Conservation (phyloP, 2,888 invertebrate species). For the Volucella inanis region DNA sequence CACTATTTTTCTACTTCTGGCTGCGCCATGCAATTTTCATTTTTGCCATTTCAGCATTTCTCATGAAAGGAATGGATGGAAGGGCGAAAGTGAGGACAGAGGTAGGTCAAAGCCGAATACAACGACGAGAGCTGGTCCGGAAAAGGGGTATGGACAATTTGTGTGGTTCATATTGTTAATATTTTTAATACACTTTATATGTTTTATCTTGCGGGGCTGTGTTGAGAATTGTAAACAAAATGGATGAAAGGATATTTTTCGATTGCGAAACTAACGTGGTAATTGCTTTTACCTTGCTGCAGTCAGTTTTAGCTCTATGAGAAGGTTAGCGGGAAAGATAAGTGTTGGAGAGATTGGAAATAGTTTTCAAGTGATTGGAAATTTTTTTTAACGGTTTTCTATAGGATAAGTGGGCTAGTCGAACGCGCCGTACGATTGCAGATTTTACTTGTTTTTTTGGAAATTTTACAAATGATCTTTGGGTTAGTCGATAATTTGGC, state of each 20-base stretch:
- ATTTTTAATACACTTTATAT: conserved; percentile 69
- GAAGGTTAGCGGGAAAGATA: neutral
- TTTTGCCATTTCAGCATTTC: conserved; percentile 65
- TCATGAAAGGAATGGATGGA: neutral
- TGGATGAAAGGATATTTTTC: conserved; percentile 62
- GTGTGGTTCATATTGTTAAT: conserved; percentile 63
- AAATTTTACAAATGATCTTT: neutral
- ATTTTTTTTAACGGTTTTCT: neutral
- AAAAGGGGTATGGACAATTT: conserved; percentile 25
- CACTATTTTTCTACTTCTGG: conserved; percentile 45
- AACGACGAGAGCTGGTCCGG: too few relatives aligned
- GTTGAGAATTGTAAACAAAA: conserved; percentile 52
- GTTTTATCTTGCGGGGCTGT: conserved; percentile 46
- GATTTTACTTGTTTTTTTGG: conserved; percentile 10
- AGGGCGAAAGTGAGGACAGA: neutral
- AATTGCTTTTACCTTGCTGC: conserved; percentile 57
- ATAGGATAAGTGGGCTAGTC: neutral
- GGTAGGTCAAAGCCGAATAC: neutral
- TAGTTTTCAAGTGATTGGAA: conserved; percentile 8
- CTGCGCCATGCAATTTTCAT: conserved; percentile 51
- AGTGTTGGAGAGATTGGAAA: conserved; percentile 1
- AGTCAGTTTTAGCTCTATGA: neutral
- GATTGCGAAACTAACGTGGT: conserved; percentile 59
- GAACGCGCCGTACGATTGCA: neutral
- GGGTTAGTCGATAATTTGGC: too few relatives aligned